Conservation (phyloP, 2,797 vertebrate species). For the Gallinago solitaria region DNA sequence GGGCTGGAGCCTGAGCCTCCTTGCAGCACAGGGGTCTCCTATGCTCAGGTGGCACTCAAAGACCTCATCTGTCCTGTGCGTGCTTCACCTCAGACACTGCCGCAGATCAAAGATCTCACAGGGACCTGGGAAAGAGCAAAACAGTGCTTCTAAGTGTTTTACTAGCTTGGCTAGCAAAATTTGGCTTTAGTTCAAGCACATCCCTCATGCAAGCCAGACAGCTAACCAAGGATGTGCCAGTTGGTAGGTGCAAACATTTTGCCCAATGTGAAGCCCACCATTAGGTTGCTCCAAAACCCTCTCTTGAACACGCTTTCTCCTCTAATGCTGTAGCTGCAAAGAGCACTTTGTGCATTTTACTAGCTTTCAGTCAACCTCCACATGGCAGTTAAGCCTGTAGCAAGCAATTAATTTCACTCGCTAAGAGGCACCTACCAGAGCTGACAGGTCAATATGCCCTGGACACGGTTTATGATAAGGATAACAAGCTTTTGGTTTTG, state of each 20-base stretch:
- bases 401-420: background rate
- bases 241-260: background rate
- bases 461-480: background rate
- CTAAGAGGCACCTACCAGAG: background rate
- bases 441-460: background rate
- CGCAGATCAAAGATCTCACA: background rate
- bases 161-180: background rate
- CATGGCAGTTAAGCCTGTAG: background rate
- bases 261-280: background rate
- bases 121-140: background rate
- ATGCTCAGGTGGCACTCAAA: rapidly evolving
- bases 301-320: rapidly evolving
- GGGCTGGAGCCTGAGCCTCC: background rate
- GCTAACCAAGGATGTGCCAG: background rate
- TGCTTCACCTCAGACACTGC: rapidly evolving
- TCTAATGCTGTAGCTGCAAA: background rate
- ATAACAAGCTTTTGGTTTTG: background rate
- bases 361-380: background rate
- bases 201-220: background rate
- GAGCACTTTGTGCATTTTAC: background rate
- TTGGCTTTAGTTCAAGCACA: background rate
- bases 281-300: background rate
- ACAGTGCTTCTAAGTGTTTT: background rate
- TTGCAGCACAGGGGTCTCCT: rapidly evolving
- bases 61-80: rapidly evolving